Base-by-base conservation (phyloP, 2,888 invertebrate species). In the Halictus quadricinctus region DNA sequence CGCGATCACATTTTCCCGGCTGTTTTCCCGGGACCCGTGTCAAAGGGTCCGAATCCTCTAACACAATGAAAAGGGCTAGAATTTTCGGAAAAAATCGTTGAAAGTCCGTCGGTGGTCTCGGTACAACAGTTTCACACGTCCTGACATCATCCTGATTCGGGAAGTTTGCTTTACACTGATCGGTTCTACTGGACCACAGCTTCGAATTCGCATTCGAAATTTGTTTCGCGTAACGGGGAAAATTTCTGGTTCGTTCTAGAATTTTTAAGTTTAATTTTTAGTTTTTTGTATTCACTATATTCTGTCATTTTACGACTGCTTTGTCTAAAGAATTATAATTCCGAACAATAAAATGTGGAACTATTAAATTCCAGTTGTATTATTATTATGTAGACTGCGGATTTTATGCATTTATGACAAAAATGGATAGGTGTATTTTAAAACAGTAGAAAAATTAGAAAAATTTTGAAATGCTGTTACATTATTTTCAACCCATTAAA, bases 71-170 rank as follows among this genome's bases (percentile, higher is more conserved):
- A 70, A 77, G 29, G 29, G 48, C 8, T 72, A 25, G 15, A 46
- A 13, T 46, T 77, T 64, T 76, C 29, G 74, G 76, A 80, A 76
- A 82, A 82, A 76, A 82, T 66, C 66, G 72, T 74, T 36, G 66
- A 58, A 77, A 54, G 66, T 58, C 48, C 54, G 15, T 18, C 48
- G 72, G 50, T 41, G 36, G 25, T 15, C 36, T 50, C 73, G 48
- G 43, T 15, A 50, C 41, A 58, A 72, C n/a, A 8, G 29, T 73
- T 76, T 79, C 60, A 60, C 13, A 25, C 29, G 21, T 41, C 7
- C 21, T 43, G 36, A 73, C 58, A 18, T 50, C 41, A 41, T 41
- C 29, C 41, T 1, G 36, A 69, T 79, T 85, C 66, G n/a, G n/a
- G 25, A 66, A 78, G 6, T 21, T 29, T 8, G 15, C n/a, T 50